A percentile compares a stretch with the other conserved stretches of the same genome.
These are phyloP conservation scores for Trimorus sp. DNA, from an alignment of 2,888 invertebrate species.

Conservation along the genomic window DNA sequence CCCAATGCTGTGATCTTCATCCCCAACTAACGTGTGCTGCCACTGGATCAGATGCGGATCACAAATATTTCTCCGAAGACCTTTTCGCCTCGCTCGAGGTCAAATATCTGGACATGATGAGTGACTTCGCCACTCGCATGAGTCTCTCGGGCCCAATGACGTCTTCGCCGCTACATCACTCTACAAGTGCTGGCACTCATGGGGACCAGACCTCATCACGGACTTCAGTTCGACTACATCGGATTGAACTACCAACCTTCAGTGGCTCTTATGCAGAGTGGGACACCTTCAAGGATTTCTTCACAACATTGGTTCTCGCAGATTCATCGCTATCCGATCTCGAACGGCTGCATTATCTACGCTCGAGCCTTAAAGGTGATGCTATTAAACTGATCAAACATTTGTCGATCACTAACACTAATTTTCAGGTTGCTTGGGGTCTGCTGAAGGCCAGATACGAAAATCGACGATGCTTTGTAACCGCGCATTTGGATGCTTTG, in stretches of 20 bases:
- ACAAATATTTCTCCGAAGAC: not conserved
- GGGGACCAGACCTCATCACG: too few species aligned
- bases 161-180: not conserved
- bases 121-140: not conserved
- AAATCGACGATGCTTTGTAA: not conserved
- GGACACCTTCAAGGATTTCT: not conserved
- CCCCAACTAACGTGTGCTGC: not conserved
- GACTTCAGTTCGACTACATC: not conserved
- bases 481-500: not conserved
- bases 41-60: not conserved
- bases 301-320: not conserved
- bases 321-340: not conserved
- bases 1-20: not conserved
- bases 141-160: not conserved
- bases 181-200: not conserved
- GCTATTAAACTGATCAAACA: slow-evolving; percentile 6
- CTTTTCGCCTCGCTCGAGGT: not conserved
- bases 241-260: not conserved
- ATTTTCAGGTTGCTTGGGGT: not conserved
- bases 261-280: not conserved
- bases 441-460: not conserved
- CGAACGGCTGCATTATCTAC: not conserved
- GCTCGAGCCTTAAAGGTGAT: not conserved
- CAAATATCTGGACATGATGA: not conserved
- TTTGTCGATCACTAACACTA: not conserved